A percentile compares a stretch with the other conserved stretches of the same genome.
phyloP scores from a whole-genome alignment of 37 sponge, comb jelly and placozoan genomes.

The Ianthella basta region DNA sequence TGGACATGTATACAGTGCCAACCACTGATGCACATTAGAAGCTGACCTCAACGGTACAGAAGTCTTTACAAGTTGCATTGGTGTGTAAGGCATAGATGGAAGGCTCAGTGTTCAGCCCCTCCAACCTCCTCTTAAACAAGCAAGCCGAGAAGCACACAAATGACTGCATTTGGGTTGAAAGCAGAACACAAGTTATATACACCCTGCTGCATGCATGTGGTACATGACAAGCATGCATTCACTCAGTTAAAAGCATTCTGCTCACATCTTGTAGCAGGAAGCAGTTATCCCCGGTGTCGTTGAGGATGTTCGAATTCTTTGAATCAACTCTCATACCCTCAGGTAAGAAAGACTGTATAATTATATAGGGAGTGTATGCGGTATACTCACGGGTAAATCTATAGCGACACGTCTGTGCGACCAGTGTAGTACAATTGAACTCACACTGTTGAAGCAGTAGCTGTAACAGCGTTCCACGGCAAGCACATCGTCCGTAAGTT shows the following conservation, averaged over 20 bases:
- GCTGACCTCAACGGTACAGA: neutral
- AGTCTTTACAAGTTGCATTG: neutral
- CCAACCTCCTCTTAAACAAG: neutral
- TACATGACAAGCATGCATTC: neutral
- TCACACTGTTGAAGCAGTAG: conserved; percentile 5
- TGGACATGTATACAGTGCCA: too few species aligned
- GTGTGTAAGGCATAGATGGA: too few species aligned
- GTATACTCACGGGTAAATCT: too few species aligned
- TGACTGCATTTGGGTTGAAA: neutral
- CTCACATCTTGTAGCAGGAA: neutral
- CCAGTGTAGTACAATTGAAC: neutral
- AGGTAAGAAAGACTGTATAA: too few species aligned
- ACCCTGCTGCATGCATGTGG: too few species aligned
- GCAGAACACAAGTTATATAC: too few species aligned
- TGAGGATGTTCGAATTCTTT: neutral
- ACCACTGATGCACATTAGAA: too few species aligned
- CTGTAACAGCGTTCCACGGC: conserved; percentile 7
- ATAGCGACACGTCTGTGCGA: too few species aligned
- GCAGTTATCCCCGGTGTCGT: conserved; percentile 8
- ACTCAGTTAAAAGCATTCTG: neutral
- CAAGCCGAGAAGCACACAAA: neutral
- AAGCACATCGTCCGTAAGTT: neutral
- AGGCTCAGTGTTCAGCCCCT: too few species aligned
- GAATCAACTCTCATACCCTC: neutral
- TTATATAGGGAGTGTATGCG: too few species aligned